Conservation (phyloP, 1,140 invertebrate species). For the Aleiodes sp. region DNA sequence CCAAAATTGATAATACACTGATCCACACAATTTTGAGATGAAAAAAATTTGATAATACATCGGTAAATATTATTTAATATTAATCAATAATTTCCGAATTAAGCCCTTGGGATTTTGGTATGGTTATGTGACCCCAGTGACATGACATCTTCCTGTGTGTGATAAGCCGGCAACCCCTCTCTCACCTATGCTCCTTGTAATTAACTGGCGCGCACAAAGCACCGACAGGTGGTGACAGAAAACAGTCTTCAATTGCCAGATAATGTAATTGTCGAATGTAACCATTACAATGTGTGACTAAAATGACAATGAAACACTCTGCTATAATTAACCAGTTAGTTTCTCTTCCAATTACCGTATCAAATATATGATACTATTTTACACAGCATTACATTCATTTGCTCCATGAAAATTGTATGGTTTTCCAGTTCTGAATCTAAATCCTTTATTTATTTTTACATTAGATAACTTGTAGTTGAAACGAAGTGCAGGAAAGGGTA, state of each 20-base stretch:
- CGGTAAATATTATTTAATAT: no score
- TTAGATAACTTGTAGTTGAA: no score
- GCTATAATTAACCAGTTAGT: neutral
- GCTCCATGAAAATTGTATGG: no score
- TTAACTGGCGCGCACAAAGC: neutral
- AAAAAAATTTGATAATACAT: no score
- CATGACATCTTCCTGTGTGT: neutral
- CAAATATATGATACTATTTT: neutral
- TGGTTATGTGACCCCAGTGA: neutral
- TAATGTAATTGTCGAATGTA: slow-evolving; percentile 4
- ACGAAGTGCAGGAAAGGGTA: no score
- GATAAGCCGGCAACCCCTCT: slow-evolving; percentile 2
- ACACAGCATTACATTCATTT: neutral
- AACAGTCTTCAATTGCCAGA: neutral
- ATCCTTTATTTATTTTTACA: no score
- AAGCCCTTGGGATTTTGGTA: neutral
- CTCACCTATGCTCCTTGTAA: neutral
- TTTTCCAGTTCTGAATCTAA: no score
- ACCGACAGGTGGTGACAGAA: slow-evolving; percentile 7
- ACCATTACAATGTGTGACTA: neutral
- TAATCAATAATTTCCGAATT: no score
- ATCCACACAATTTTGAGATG: no score
- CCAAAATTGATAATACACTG: no score
- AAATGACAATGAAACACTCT: neutral
- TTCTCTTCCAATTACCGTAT: neutral